Conservation (phyloP, 2,888 invertebrate species). For the Prosopocoilus inquinatus region DNA sequence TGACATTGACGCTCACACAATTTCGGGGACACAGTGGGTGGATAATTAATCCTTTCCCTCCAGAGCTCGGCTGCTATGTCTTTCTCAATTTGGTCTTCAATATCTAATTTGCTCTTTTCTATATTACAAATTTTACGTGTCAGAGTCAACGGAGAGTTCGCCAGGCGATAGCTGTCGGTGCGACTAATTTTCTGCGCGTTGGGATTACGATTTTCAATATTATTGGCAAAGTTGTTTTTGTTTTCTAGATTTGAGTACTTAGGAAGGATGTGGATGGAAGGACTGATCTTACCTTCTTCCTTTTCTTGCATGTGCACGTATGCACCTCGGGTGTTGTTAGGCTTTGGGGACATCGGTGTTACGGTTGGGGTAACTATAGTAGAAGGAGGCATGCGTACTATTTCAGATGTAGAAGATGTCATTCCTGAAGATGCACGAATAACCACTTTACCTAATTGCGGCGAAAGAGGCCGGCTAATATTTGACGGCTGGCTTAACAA, state of each 20-base stretch:
- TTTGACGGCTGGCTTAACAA: conserved; percentile 32
- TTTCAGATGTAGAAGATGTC: conserved; percentile 53
- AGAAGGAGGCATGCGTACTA: conserved; percentile 59
- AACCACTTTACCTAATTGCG: conserved; percentile 63
- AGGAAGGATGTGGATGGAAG: conserved; percentile 13
- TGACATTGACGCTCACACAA: conserved; percentile 47
- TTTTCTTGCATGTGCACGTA: conserved; percentile 73
- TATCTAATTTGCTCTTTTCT: conserved; percentile 41
- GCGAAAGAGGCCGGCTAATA: conserved; percentile 55
- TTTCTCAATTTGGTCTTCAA: conserved; percentile 58
- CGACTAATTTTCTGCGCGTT: conserved; percentile 60
- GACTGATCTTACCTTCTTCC: conserved; percentile 66
- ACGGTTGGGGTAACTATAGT: conserved; percentile 62
- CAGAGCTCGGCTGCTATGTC: conserved; percentile 63
- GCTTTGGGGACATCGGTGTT: conserved; percentile 50
- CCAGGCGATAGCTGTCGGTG: conserved; percentile 81
- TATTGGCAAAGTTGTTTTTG: conserved; percentile 43
- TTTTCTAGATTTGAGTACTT: conserved; percentile 17
- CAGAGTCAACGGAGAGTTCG: conserved; percentile 69
- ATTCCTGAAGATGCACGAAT: conserved; percentile 48
- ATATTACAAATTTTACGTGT: conserved; percentile 61
- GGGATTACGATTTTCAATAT: conserved; percentile 31
- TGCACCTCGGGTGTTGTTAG: conserved; percentile 55
- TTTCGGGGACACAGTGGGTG: conserved; percentile 64
- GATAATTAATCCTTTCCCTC: conserved; percentile 70